A percentile compares a stretch with the other conserved stretches of the same genome.
Evolutionary conservation across 2,888 invertebrate genomes (phyloP).

Genomic region (Eustalomyia histrio): DNA sequence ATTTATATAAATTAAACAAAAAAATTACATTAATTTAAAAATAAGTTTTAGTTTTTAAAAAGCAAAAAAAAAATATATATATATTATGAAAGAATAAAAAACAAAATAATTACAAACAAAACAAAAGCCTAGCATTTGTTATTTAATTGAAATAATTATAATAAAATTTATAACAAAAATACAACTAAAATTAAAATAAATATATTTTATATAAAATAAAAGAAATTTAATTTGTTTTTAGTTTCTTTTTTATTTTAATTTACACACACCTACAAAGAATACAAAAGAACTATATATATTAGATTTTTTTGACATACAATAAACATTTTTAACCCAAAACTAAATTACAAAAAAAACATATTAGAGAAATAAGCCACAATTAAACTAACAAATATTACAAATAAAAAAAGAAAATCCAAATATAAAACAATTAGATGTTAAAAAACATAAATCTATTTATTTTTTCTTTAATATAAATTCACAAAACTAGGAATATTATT

Average conservation of each 20-base stretch:
- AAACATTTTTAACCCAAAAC: constrained; percentile 38
- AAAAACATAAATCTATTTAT: constrained; percentile 15
- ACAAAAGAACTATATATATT: constrained; percentile 17
- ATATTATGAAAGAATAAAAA: constrained; percentile 38
- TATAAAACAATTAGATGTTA: constrained; percentile 8
- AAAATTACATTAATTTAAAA: constrained; percentile 34
- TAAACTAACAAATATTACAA: constrained; percentile 25
- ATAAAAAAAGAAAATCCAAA: constrained; percentile 46
- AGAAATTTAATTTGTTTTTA: constrained; percentile 33
- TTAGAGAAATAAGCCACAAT: constrained; percentile 32
- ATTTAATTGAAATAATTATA: constrained; percentile 66
- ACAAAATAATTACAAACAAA: constrained; percentile 59
- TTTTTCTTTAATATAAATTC: constrained; percentile 16
- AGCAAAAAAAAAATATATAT: constrained; percentile 44
- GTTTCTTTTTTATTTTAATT: background rate
- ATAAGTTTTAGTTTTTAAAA: constrained; percentile 44
- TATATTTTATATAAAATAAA: constrained; percentile 39
- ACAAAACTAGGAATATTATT: background rate
- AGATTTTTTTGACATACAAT: constrained; percentile 23
- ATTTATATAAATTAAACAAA: constrained; percentile 48
- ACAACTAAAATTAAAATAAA: constrained; percentile 36
- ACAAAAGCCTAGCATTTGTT: constrained; percentile 68
- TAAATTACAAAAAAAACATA: constrained; percentile 2
- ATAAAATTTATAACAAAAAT: constrained; percentile 19
- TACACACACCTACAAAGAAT: constrained; percentile 5